Conservation (phyloP, 2,888 invertebrate genomes). For the Chrysolina americana region DNA sequence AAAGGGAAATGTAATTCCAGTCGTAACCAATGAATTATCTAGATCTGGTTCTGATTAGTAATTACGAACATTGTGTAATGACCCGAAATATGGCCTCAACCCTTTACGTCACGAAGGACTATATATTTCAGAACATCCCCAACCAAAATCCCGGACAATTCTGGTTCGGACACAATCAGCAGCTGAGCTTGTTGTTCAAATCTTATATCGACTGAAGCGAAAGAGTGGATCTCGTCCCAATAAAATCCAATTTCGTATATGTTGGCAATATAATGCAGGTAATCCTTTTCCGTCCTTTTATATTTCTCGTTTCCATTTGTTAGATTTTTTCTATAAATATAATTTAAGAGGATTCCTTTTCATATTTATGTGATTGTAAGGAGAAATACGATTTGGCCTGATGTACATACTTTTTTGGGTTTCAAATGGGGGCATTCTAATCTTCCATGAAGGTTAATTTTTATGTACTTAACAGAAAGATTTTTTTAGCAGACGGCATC, state of each 20-base stretch:
- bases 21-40: too few species aligned
- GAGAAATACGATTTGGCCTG: not conserved
- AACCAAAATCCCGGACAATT: not conserved
- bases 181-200: slow-evolving; percentile 16
- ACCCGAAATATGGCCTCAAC: not conserved
- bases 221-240: slow-evolving; percentile 25
- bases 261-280: slow-evolving; percentile 15
- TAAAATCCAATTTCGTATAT: slow-evolving; percentile 26
- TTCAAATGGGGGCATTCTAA: not conserved
- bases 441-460: too few species aligned
- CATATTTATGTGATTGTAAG: not conserved
- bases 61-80: too few species aligned
- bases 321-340: slow-evolving; percentile 3
- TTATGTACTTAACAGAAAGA: too few species aligned
- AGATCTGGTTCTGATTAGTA: too few species aligned
- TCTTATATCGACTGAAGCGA: slow-evolving; percentile 25
- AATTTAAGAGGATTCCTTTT: slow-evolving; percentile 15
- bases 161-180: slow-evolving; percentile 13
- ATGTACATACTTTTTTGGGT: not conserved
- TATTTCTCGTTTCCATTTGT: slow-evolving; percentile 15
- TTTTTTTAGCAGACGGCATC: too few species aligned
- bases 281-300: slow-evolving; percentile 19
- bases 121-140: not conserved
- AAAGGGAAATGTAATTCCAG: too few species aligned
- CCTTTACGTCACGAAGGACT: not conserved